These are phyloP conservation scores for Drosophila colorata DNA, from an alignment of 2,888 invertebrate species.

Conservation along the genomic window DNA sequence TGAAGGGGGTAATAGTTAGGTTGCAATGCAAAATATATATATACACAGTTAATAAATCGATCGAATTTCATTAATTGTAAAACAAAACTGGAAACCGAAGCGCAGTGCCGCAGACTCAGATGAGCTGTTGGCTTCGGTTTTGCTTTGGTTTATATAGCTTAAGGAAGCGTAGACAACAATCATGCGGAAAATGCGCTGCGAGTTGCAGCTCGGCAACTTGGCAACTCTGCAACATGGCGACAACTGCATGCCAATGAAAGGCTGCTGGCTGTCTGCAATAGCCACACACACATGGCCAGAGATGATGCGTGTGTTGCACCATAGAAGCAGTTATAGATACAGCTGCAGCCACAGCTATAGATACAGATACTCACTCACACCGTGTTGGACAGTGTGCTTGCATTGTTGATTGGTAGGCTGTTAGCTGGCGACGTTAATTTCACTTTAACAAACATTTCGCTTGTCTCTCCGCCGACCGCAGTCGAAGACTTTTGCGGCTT, in stretches of 20 bases:
- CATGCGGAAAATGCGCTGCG: conserved; percentile 70
- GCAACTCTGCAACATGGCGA: conserved; percentile 54
- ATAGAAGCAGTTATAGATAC: conserved; percentile 32
- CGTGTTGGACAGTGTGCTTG: conserved; percentile 53
- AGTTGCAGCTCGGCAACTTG: conserved; percentile 26
- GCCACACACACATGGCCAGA: conserved; percentile 2
- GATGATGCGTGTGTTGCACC: conserved; percentile 35
- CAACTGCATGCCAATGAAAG: conserved; percentile 67
- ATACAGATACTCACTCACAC: conserved; percentile 24
- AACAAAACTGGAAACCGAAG: conserved; percentile 63
- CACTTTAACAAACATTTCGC: conserved; percentile 83
- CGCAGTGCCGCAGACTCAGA: conserved; percentile 12
- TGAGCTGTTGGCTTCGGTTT: conserved; percentile 26
- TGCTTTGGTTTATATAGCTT: conserved; percentile 28
- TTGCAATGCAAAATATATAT: conserved; percentile 33
- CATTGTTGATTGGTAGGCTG: conserved; percentile 78
- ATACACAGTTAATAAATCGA: conserved; percentile 80
- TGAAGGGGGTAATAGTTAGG: not conserved
- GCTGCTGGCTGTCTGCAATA: conserved; percentile 50
- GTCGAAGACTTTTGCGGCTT: conserved; percentile 70
- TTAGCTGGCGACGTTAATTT: conserved; percentile 79
- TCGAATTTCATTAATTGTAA: conserved; percentile 83
- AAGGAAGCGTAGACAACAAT: conserved; percentile 67
- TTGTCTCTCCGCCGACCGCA: conserved; percentile 60
- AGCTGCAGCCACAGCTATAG: conserved; percentile 14